Conservation (phyloP, 2,888 invertebrate genomes). For the Acronicta alni region DNA sequence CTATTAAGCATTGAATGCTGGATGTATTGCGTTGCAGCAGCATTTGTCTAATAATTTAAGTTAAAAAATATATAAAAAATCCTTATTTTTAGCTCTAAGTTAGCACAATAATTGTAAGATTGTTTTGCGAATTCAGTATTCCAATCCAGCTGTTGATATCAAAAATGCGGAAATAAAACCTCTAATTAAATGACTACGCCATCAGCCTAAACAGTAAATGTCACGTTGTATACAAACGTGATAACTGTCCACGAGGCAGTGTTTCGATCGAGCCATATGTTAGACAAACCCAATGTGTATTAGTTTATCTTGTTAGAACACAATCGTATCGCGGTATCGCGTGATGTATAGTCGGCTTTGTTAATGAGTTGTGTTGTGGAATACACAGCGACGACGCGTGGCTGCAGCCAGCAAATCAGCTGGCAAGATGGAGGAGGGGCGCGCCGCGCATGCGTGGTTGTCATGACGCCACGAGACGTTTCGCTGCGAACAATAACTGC, state of each 20-base stretch:
- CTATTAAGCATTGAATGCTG: no score
- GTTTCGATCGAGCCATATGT: constrained; percentile 12
- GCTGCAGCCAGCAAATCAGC: constrained; percentile 48
- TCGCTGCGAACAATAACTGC: constrained; percentile 38
- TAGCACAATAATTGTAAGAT: no score
- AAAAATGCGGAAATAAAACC: constrained; percentile 13
- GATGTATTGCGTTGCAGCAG: no score
- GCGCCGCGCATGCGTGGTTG: constrained; percentile 73
- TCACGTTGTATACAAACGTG: constrained; percentile 64
- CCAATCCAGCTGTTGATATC: not conserved
- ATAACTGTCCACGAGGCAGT: constrained; percentile 31
- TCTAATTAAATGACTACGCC: constrained; percentile 26
- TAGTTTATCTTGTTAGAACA: constrained; percentile 42
- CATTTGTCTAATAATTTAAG: no score
- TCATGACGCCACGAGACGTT: constrained; percentile 69
- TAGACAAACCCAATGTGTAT: constrained; percentile 29
- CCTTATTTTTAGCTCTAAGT: no score
- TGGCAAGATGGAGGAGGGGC: constrained; percentile 50
- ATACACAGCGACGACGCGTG: constrained; percentile 55
- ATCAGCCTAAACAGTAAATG: constrained; percentile 23
- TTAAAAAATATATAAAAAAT: no score
- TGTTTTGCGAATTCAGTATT: not conserved
- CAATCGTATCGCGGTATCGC: constrained; percentile 9
- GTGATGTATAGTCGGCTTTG: constrained; percentile 15
- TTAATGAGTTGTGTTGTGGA: constrained; percentile 13